phyloP scores from a whole-genome alignment of 2,113 vertebrate genomes.

The Microtus ochrogaster region DNA sequence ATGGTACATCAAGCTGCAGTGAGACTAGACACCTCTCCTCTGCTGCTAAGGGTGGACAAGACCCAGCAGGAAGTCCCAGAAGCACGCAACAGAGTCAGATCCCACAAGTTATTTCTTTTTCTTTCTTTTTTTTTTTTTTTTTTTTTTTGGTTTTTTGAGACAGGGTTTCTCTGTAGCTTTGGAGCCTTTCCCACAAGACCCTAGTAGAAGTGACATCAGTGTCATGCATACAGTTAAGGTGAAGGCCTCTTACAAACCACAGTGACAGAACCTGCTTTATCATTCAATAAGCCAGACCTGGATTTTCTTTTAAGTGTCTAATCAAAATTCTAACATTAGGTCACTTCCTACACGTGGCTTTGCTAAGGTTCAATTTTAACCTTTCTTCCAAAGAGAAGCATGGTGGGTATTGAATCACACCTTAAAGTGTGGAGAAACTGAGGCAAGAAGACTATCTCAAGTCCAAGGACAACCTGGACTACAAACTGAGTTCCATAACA shows the following conservation, averaged over 20 bases:
- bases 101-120: too few species aligned
- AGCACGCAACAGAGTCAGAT: neutral
- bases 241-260: slow-evolving; percentile 20
- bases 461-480: neutral
- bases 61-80: neutral
- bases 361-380: slow-evolving; percentile 9
- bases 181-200: neutral
- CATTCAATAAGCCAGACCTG: neutral
- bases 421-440: neutral
- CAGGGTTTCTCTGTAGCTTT: too few species aligned
- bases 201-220: neutral
- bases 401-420: neutral
- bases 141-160: too few species aligned
- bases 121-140: too few species aligned
- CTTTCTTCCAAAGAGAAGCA: slow-evolving; percentile 33
- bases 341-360: neutral
- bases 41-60: neutral
- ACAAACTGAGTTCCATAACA: neutral
- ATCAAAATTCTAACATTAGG: slow-evolving; percentile 40
- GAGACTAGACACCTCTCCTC: neutral
- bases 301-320: slow-evolving; percentile 4
- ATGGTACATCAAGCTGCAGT: neutral
- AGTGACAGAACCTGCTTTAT: slow-evolving; percentile 15
- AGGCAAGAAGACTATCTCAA: neutral
- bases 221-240: neutral